Percentiles rank a stretch among this genome's conserved stretches.
Evolutionary conservation across 2,113 vertebrate genomes (phyloP).

Genomic region (Microtus pennsylvanicus): DNA sequence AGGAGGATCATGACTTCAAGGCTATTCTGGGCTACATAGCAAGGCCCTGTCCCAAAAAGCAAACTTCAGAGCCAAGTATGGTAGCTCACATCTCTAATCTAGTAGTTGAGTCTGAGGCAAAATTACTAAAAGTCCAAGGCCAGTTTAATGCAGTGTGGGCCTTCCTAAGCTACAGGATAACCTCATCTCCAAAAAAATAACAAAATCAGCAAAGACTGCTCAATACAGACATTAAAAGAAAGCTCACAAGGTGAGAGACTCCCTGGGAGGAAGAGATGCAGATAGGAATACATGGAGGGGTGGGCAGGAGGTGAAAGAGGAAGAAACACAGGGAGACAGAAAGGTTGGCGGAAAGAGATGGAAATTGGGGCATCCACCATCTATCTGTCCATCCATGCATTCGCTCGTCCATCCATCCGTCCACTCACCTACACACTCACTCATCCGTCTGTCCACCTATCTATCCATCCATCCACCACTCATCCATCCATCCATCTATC

Average conservation of each 20-base stretch:
- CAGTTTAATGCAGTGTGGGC: not conserved
- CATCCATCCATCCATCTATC: not conserved
- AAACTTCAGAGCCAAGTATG: not conserved
- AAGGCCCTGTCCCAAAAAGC: not conserved
- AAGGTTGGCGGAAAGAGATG: not conserved
- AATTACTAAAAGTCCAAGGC: not conserved
- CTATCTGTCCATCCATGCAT: not conserved
- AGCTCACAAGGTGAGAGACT: not conserved
- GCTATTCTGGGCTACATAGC: not conserved
- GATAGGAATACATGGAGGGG: not conserved
- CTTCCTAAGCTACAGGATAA: not conserved
- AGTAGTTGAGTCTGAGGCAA: not conserved
- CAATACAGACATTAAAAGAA: not conserved
- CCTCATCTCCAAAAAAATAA: not conserved
- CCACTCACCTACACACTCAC: not conserved
- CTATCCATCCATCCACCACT: not conserved
- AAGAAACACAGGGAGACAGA: not conserved
- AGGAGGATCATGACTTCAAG: not conserved
- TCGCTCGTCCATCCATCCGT: not conserved
- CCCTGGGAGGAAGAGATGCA: not conserved
- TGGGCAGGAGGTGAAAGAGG: not conserved
- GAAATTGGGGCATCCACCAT: not conserved
- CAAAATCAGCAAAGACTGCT: not conserved
- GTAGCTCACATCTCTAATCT: not conserved
- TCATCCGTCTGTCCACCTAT: not conserved